Conservation (phyloP, 2,797 vertebrate genomes). For the Momotus momota region DNA sequence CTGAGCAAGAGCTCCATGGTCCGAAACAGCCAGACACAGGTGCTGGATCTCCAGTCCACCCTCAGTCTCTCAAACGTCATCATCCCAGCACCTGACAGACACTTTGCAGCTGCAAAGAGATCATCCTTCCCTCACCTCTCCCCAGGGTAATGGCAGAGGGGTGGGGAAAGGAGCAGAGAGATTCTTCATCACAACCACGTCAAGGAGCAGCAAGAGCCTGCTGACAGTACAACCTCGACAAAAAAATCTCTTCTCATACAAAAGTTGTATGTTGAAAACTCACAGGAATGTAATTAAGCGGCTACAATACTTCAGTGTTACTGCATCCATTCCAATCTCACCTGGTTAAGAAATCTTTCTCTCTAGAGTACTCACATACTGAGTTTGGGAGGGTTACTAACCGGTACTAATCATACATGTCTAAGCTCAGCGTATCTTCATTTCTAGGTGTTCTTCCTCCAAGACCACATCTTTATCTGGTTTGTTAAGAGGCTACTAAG, state of each 20-base stretch:
- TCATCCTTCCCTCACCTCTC: background rate
- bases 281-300: background rate
- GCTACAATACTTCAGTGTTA: background rate
- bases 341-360: background rate
- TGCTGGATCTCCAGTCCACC: background rate
- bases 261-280: background rate
- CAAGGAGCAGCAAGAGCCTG: background rate
- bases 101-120: background rate
- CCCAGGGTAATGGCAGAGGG: background rate
- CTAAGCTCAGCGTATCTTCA: background rate
- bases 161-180: background rate
- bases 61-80: background rate
- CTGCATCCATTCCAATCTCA: background rate
- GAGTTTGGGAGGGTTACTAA: background rate
- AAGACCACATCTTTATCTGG: background rate
- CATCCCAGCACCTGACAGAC: background rate
- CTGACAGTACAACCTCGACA: background rate
- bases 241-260: background rate
- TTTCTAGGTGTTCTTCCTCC: background rate
- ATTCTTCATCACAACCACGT: background rate
- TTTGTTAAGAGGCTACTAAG: conserved; percentile 42
- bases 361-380: background rate
- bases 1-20: too few species aligned
- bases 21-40: background rate
- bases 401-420: background rate